These are phyloP conservation scores for Caenorhabditis sp. DNA, from an alignment of 2,888 invertebrate genomes.

Conservation along the genomic window DNA sequence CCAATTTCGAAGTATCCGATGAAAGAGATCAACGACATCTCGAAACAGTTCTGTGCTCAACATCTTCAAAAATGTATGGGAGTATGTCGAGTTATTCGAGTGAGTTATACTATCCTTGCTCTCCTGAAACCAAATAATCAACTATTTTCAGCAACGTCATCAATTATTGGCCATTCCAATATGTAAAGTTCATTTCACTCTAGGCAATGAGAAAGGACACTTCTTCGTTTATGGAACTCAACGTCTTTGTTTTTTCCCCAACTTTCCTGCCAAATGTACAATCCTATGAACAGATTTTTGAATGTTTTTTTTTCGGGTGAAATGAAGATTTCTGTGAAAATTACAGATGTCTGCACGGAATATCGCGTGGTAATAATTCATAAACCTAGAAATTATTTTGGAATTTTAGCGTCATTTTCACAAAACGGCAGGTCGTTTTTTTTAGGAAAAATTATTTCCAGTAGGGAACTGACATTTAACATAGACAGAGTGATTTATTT, in stretches of 20 bases:
- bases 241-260: constrained; percentile 67
- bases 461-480: too few species aligned
- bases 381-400: too few species aligned
- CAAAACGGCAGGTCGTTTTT: too few species aligned
- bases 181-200: constrained; percentile 62
- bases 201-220: constrained; percentile 60
- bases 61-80: constrained; percentile 68
- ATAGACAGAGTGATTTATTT: too few species aligned
- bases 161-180: constrained; percentile 65
- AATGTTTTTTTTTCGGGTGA: background rate
- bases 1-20: constrained; percentile 65
- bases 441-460: too few species aligned
- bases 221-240: constrained; percentile 71
- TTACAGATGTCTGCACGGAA: too few species aligned
- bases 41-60: constrained; percentile 63
- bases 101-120: constrained; percentile 21
- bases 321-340: background rate
- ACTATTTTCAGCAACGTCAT: constrained; percentile 66
- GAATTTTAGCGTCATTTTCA: too few species aligned
- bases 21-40: constrained; percentile 68
- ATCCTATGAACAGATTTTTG: constrained; percentile 35
- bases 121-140: background rate
- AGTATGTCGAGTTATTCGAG: constrained; percentile 64
- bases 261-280: constrained; percentile 68
- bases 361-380: too few species aligned